These are phyloP conservation scores for Gasterosteus nipponicus DNA, from an alignment of 2,113 vertebrate genomes.

Conservation along the genomic window DNA sequence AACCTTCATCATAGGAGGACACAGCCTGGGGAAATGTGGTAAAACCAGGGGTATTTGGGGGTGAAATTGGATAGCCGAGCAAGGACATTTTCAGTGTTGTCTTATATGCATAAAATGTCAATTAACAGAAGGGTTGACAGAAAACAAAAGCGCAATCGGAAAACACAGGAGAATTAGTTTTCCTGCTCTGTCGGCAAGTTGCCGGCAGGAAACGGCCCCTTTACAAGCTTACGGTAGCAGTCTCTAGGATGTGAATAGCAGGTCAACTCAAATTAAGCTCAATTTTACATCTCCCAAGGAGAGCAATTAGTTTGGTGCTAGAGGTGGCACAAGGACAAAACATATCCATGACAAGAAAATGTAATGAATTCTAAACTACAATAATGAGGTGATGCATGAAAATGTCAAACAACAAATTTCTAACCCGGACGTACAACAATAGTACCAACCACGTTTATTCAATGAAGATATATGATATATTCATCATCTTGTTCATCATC, in stretches of 20 bases:
- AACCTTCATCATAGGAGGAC: constrained; percentile 43
- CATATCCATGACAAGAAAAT: constrained; percentile 46
- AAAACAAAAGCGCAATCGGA: constrained; percentile 46
- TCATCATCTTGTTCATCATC: neutral
- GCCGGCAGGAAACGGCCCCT: constrained; percentile 46
- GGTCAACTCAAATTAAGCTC: constrained; percentile 73
- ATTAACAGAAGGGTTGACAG: constrained; percentile 56
- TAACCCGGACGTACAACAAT: constrained; percentile 25
- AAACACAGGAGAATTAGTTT: constrained; percentile 38
- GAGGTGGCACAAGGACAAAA: constrained; percentile 67
- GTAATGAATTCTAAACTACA: constrained; percentile 63
- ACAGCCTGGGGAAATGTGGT: constrained; percentile 35
- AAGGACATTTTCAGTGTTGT: constrained; percentile 46
- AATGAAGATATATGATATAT: neutral
- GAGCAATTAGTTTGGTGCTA: constrained; percentile 75
- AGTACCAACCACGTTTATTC: constrained; percentile 26
- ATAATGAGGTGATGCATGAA: constrained; percentile 68
- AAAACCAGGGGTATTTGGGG: constrained; percentile 28
- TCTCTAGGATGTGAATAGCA: constrained; percentile 59
- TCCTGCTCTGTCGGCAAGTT: constrained; percentile 44
- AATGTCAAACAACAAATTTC: constrained; percentile 59
- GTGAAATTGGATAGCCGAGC: constrained; percentile 21
- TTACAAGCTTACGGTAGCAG: constrained; percentile 56
- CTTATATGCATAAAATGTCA: constrained; percentile 50
- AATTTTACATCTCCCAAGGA: constrained; percentile 77